These are phyloP conservation scores for Aplysina aerophoba DNA, from an alignment of 37 sponge, comb jelly and placozoan species.

Conservation along the genomic window DNA sequence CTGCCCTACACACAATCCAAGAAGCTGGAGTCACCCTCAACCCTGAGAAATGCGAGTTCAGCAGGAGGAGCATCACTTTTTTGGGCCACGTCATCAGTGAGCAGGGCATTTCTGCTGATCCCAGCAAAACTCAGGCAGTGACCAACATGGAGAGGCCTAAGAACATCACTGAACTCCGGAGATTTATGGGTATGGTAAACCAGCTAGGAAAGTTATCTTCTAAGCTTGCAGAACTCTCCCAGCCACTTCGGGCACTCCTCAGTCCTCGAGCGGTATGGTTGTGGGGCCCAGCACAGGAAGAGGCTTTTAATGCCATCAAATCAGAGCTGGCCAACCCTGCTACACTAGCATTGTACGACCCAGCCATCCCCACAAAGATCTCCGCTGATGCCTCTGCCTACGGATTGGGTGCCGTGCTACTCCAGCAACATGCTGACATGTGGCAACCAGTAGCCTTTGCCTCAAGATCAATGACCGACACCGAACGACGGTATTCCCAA, in stretches of 20 bases:
- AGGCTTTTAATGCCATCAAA: no score
- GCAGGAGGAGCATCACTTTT: background rate
- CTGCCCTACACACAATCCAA: constrained; percentile 42
- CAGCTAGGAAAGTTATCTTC: constrained; percentile 24
- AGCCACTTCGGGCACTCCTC: constrained; percentile 47
- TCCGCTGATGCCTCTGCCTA: constrained; percentile 45
- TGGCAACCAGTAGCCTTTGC: constrained; percentile 57
- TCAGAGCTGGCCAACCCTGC: no score
- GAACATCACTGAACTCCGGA: constrained; percentile 20
- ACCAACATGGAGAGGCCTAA: constrained; percentile 38
- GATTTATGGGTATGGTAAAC: constrained; percentile 55
- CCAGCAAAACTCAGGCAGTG: constrained; percentile 38
- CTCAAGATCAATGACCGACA: constrained; percentile 42
- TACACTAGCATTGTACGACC: constrained; percentile 42
- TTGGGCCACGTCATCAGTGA: constrained; percentile 51
- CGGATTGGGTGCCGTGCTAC: constrained; percentile 41
- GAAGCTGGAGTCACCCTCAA: constrained; percentile 51
- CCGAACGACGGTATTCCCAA: constrained; percentile 47
- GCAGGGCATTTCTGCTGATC: constrained; percentile 33
- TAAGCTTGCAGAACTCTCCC: constrained; percentile 31
- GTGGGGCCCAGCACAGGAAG: constrained; percentile 33
- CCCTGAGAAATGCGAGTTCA: constrained; percentile 52
- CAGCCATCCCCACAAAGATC: constrained; percentile 17
- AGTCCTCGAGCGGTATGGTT: constrained; percentile 33
- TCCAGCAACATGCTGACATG: constrained; percentile 8